Conservation (phyloP, 2,797 vertebrate species). For the Denticeps clupeoides region DNA sequence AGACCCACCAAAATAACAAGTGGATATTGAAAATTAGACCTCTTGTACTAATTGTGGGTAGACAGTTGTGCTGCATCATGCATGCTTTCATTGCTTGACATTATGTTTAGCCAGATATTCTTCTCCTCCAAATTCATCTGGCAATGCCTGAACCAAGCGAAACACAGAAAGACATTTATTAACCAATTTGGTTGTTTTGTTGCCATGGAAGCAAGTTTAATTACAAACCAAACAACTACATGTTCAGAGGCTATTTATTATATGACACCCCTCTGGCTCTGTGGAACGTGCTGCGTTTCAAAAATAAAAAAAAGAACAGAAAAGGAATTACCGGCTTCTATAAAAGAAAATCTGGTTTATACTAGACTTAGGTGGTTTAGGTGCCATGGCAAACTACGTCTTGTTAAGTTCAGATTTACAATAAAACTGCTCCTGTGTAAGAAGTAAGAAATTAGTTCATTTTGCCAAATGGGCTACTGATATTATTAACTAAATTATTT, state of each 20-base stretch:
- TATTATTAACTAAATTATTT: no score
- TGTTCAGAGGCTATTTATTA: constrained; percentile 15
- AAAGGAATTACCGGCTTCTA: constrained; percentile 17
- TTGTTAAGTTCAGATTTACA: no score
- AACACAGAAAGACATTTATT: no score
- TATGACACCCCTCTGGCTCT: constrained; percentile 6
- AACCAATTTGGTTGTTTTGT: no score
- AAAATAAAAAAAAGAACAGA: constrained; percentile 1
- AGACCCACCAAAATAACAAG: background rate
- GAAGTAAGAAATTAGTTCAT: no score
- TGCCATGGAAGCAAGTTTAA: constrained; percentile 20
- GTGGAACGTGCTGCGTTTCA: constrained; percentile 8
- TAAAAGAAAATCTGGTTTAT: constrained; percentile 15
- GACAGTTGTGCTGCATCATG: background rate
- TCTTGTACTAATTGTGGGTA: background rate
- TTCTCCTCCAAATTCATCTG: background rate
- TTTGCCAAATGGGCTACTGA: no score
- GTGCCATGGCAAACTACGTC: no score
- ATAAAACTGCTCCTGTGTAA: no score
- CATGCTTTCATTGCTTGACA: background rate
- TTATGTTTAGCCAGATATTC: background rate
- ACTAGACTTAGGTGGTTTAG: no score
- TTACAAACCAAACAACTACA: constrained; percentile 20
- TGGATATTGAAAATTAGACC: background rate
- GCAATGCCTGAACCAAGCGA: background rate